Evolutionary conservation across 2,888 invertebrate species (phyloP).

Genomic region (Megastigmus dorsalis): DNA sequence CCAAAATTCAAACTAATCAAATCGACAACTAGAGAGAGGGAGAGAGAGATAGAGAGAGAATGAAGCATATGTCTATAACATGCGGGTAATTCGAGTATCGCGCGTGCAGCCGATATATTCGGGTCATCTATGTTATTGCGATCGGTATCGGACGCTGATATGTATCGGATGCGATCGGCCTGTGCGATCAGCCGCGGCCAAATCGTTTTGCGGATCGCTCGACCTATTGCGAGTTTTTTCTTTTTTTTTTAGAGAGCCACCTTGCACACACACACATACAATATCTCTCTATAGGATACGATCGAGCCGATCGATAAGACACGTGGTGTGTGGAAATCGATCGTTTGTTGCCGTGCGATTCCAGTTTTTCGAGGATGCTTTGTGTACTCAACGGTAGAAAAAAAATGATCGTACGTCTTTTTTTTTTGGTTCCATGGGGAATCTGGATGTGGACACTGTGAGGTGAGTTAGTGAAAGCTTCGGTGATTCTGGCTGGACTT

Average conservation of each 20-base stretch:
- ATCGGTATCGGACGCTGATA: constrained; percentile 13
- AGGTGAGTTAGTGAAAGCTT: no score
- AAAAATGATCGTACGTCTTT: no score
- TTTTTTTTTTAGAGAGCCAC: no score
- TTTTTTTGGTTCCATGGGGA: no score
- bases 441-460: no score
- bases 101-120: background rate
- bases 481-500: no score
- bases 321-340: constrained; percentile 19
- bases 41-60: background rate
- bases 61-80: background rate
- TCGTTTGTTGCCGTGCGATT: no score
- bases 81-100: constrained; percentile 12
- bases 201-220: constrained; percentile 27
- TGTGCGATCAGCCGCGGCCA: constrained; percentile 4
- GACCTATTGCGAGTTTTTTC: background rate
- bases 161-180: background rate
- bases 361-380: no score
- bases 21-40: no score
- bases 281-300: no score
- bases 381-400: no score
- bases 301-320: constrained; percentile 3
- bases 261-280: no score
- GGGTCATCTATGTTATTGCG: constrained; percentile 22
- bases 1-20: constrained; percentile 1